Evolutionary conservation across 2,797 vertebrate genomes (phyloP), one percentile per base, ranked within the genome.

Genomic region (Silurus lanzhouensis): DNA sequence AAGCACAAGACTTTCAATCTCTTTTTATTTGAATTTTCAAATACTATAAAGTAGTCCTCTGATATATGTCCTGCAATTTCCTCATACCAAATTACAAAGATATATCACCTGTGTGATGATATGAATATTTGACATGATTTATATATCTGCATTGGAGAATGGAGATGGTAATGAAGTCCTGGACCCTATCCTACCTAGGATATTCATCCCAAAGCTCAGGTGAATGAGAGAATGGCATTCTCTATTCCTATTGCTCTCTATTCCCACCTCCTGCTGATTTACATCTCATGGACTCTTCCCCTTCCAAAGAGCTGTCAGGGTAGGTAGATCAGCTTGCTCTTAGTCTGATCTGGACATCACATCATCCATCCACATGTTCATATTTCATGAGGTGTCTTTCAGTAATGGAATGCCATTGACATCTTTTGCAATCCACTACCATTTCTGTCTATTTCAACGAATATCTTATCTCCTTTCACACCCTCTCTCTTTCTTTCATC

Each of bases 281-380:
- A 87, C 78, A 85, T 82, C 80, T 72, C 67, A 71, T 81, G 60
- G 78, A 48, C 70, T 85, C 66, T 86, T 82, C 83, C 72, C 82
- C 72, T 78, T 87, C 81, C 78, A 82, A 57, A 66, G 58, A n/a
- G 55, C 83, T 87, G 86, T 87, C 82, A 89, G 52, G 84, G 78
- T 38, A 46, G 78, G 83, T 78, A 86, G 84, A 89, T 87, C 60
- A 87, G 84, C 84, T 84, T 70, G 78, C 66, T 72, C 83, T 83
- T 13, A 10, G 75, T 83, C 72, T 85, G 75, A 52, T 83, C 82
- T 85, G 78, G 60, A 87, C 88, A 79, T 84, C 71, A 81, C 55
- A 63, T 44, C 77, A 58, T 85, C 78, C 82, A 83, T 76, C 48
- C 77, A 20, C n/a, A 48, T 81, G 31, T 87, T 82, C 84, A 83